Evolutionary conservation across 1,140 invertebrate genomes (phyloP), one percentile per base, ranked within the genome.

Genomic region (Ips typographus): DNA sequence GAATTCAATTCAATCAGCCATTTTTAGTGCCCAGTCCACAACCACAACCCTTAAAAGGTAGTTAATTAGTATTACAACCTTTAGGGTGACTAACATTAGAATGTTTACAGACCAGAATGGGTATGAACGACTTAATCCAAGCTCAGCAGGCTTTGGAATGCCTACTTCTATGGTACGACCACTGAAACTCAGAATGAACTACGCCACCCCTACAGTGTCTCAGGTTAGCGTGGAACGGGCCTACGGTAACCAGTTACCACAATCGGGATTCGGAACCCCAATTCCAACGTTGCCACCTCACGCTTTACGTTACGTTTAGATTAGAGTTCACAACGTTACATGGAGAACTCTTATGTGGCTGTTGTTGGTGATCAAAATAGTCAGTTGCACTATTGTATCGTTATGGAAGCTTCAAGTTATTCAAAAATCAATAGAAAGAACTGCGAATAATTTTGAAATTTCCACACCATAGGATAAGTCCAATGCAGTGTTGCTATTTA

Each of bases 91-190:
- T 47, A 47, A 47, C 22, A n/a, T 7, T 64, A 59, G 40, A 6
- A 8, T 58, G 2, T 42, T 6, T 40, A 8, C 42, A 72, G 76
- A 77, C 63, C 68, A 64, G 47, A 77, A 77, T 61, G 73, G 73
- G 1, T 77, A 77, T 52, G 76, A 77, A 71, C 71, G 67, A 53
- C 62, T 77, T n/a, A 61, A 67, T 37, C 72, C 74, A 3, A 71
- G 66, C 41, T 47, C 58, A n/a, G 69, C 71, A 36, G 60, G 74
- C 8, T 77, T 77, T 59, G 76, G 76, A 6, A 43, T 39, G n/a
- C 71, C 71, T 51, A 49, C 56, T 47, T 68, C 65, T 1, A 64
- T 59, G 41, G 60, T 64, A 37, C 65, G 71, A 36, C 66, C 63
- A 7, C 3, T 75, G 2, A 74, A 72, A 49, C 69, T 65, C 1